Evolutionary conservation across 2,888 invertebrate genomes (phyloP), one percentile per base, ranked within the genome.

Genomic region (Rhimphoctona megacephalus): DNA sequence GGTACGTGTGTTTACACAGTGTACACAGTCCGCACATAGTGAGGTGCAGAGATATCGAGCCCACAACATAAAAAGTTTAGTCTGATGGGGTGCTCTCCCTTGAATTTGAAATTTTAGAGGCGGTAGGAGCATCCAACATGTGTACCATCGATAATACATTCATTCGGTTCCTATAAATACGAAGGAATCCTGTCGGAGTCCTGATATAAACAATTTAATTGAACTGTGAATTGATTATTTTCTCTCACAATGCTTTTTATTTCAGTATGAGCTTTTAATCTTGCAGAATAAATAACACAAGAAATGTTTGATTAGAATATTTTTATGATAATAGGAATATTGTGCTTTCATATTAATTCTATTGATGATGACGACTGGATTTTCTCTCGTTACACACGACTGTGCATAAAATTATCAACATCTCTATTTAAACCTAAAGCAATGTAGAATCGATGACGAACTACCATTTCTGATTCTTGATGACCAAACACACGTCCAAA

Each of bases 401-500:
- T 6, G 19, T 5, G 6, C 19, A 49, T 7, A 49, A 7, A 49
- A 19, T 7, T 19, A 49, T 49, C 19, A 19, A 19, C 49, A n/a
- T 5, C 2, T 43, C 11, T 43, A 9, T 9, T 9, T 11, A n/a
- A 49, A n/a, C 6, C n/a, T 19, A 49, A 49, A 19, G 19, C 5
- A 4, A 7, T 49, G 19, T 49, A 49, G n/a, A 7, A 49, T 17
- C 19, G 19, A 49, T 49, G 14, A 57, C 70, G 25, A 49, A 67
- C 49, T 14, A 36, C 70, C 70, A 19, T 73, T 33, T 52, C 22
- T 43, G 46, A 64, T 74, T 70, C 78, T 81, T 64, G 81, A 46
- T 74, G 84, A 86, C 78, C 78, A 73, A 81, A 81, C 46, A 81
- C 52, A 78, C 39, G 43, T 82, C 57, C 46, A 46, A 54, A 81